These are phyloP conservation scores for Tyrophagus putrescentiae DNA, from an alignment of 1,140 invertebrate species.

Conservation along the genomic window DNA sequence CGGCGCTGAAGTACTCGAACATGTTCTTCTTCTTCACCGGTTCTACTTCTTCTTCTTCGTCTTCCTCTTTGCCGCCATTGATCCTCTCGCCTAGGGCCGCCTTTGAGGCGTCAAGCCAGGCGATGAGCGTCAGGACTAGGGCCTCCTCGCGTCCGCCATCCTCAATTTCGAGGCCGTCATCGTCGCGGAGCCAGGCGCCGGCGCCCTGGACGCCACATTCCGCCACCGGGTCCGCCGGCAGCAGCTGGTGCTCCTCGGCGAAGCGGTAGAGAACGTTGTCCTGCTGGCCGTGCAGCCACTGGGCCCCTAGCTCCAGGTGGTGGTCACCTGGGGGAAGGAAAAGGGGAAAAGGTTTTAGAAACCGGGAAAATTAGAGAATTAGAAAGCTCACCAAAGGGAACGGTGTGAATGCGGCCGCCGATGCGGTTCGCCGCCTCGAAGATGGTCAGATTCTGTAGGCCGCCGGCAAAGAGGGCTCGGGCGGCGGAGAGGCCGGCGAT, in stretches of 20 bases:
- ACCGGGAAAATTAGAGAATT: not conserved
- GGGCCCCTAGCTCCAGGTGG: conserved; percentile 36
- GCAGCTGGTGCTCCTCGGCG: conserved; percentile 42
- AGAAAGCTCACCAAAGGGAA: conserved; percentile 21
- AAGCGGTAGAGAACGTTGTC: conserved; percentile 36
- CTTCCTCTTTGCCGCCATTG: not conserved
- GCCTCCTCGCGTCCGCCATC: not conserved
- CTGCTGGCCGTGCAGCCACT: conserved; percentile 38
- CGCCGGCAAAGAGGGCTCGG: conserved; percentile 30
- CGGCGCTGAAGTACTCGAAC: conserved; percentile 16
- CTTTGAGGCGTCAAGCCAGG: conserved; percentile 24
- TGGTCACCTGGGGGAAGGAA: conserved; percentile 23
- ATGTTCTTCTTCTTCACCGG: conserved; percentile 20
- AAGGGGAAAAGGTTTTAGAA: not conserved
- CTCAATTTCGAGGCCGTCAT: conserved; percentile 13
- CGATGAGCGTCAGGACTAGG: conserved; percentile 22
- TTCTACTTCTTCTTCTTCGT: conserved; percentile 12
- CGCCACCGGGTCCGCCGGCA: conserved; percentile 16
- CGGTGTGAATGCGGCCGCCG: conserved; percentile 35
- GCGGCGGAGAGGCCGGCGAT: conserved; percentile 37
- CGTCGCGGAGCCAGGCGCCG: conserved; percentile 26
- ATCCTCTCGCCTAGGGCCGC: conserved; percentile 19
- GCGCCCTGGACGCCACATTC: conserved; percentile 25
- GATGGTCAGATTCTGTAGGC: conserved; percentile 33
- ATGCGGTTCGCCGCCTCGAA: conserved; percentile 36